Percentiles rank a stretch among this genome's conserved stretches.
phyloP scores from a whole-genome alignment of 1,140 invertebrate genomes.

The Drosophila guanche region DNA sequence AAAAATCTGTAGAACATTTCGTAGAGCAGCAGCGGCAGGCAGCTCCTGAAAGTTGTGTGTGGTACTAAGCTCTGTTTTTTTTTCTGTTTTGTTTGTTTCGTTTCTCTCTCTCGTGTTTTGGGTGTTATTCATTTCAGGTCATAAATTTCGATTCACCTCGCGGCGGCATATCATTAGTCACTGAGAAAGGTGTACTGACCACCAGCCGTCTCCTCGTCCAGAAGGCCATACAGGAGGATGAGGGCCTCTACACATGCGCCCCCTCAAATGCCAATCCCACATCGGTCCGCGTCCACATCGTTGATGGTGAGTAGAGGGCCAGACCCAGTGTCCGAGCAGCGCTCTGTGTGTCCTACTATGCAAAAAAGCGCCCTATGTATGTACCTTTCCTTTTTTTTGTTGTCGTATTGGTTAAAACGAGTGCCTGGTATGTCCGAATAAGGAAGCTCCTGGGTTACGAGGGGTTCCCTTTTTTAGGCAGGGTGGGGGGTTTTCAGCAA shows the following conservation, averaged over 20 bases:
- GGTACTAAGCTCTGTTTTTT: constrained; percentile 57
- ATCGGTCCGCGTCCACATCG: constrained; percentile 90
- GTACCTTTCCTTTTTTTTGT: too few relatives aligned
- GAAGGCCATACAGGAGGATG: constrained; percentile 89
- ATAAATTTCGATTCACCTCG: constrained; percentile 92
- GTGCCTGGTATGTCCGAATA: too few relatives aligned
- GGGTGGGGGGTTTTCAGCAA: constrained; percentile 19
- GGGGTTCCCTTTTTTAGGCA: constrained; percentile 2
- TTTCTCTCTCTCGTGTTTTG: constrained; percentile 12
- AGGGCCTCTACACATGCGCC: constrained; percentile 90
- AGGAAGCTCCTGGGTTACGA: too few relatives aligned
- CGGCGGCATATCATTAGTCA: constrained; percentile 90
- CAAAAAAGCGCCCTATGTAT: too few relatives aligned
- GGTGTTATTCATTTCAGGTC: constrained; percentile 84
- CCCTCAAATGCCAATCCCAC: constrained; percentile 91
- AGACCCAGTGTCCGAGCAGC: constrained; percentile 64
- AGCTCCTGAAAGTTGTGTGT: constrained; percentile 34
- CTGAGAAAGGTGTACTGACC: constrained; percentile 91
- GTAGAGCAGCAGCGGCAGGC: neutral
- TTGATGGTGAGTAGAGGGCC: constrained; percentile 88
- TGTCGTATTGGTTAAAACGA: too few relatives aligned
- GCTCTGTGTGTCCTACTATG: constrained; percentile 18
- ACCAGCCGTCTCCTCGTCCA: constrained; percentile 91
- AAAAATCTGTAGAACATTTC: constrained; percentile 24
- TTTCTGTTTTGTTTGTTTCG: constrained; percentile 33